Conservation (phyloP, 2,113 vertebrate species). For the Tiliqua scincoides region DNA sequence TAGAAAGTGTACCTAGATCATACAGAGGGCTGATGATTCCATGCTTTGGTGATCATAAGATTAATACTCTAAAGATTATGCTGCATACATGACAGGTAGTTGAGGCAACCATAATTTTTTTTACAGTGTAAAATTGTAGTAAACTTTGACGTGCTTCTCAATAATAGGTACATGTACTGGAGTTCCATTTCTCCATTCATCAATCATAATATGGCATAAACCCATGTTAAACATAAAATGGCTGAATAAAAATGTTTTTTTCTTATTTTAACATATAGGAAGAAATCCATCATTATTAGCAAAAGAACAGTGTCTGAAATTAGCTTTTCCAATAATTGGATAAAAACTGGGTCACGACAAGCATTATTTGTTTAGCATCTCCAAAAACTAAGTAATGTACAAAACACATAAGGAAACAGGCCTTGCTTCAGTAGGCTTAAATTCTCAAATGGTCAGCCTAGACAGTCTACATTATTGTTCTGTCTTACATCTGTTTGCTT, state of each 20-base stretch:
- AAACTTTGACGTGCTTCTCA: slow-evolving; percentile 11
- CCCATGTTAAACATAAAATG: background rate
- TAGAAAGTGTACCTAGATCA: slow-evolving; percentile 41
- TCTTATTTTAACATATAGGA: background rate
- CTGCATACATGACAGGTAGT: slow-evolving; percentile 31
- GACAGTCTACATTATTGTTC: background rate
- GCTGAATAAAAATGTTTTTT: background rate
- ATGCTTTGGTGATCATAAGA: slow-evolving; percentile 43
- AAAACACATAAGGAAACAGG: background rate
- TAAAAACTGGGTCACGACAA: background rate
- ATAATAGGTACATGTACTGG: background rate
- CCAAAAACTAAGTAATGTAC: background rate
- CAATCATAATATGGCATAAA: background rate
- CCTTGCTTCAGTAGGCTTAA: background rate
- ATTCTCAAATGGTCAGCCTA: background rate
- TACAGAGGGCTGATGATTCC: slow-evolving; percentile 28
- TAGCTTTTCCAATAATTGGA: background rate
- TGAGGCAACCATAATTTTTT: slow-evolving; percentile 12
- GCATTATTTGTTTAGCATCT: background rate
- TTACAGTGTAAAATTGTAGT: slow-evolving; percentile 20
- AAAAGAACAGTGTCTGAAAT: background rate
- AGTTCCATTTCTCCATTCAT: background rate
- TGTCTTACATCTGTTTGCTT: background rate
- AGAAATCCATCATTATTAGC: background rate
- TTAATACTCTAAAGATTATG: slow-evolving; percentile 22